Evolutionary conservation across 1,140 invertebrate species (phyloP).

Genomic region (Mycetomoellerius zeteki): DNA sequence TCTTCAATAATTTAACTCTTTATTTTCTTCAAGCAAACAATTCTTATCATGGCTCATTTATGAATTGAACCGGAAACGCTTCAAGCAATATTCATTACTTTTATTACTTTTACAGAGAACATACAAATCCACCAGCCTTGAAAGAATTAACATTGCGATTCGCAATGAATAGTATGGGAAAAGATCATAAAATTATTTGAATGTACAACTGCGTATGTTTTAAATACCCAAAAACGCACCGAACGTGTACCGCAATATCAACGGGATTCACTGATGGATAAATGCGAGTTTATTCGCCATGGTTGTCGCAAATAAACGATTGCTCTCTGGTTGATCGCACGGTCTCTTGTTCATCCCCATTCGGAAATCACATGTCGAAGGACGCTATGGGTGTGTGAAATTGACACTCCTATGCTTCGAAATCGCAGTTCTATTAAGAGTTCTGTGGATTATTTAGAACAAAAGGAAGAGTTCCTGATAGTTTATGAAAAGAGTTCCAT

Average conservation of each 20-base stretch:
- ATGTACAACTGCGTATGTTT: not conserved
- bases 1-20: constrained; percentile 7
- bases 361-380: constrained; percentile 20
- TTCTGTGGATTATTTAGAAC: no score
- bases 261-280: not conserved
- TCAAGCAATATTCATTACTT: not conserved
- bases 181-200: constrained; percentile 36
- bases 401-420: no score
- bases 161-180: not conserved
- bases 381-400: not conserved
- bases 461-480: no score
- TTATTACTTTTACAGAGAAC: not conserved
- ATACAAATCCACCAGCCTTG: constrained; percentile 12
- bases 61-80: not conserved
- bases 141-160: constrained; percentile 33
- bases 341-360: not conserved
- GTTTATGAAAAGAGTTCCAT: no score
- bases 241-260: constrained; percentile 23
- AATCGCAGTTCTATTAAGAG: no score
- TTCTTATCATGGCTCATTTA: not conserved
- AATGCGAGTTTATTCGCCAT: not conserved
- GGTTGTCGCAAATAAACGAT: constrained; percentile 31
- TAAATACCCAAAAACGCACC: constrained; percentile 18
- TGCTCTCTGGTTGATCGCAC: constrained; percentile 11
- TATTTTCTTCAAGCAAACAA: constrained; percentile 3